Conservation (phyloP, 2,888 invertebrate species). For the Synanthedon tipuliformis region DNA sequence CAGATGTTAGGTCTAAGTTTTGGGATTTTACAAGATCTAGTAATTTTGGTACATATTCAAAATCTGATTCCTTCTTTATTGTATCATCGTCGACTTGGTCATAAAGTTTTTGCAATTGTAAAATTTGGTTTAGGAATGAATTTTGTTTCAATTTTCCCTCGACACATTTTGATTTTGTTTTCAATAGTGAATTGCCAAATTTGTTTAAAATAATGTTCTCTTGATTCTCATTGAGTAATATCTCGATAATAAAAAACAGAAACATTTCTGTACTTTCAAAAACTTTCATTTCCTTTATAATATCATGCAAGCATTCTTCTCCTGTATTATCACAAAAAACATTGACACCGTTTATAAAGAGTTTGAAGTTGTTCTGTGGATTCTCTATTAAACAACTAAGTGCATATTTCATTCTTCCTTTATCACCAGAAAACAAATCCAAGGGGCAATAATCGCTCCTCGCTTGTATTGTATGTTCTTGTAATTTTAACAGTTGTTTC, state of each 20-base stretch:
- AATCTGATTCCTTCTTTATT: slow-evolving; percentile 11
- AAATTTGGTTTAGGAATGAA: slow-evolving; percentile 31
- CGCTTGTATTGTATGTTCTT: slow-evolving; percentile 55
- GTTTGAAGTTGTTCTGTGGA: slow-evolving; percentile 75
- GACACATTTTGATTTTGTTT: slow-evolving; percentile 16
- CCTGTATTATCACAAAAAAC: background rate
- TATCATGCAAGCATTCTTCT: slow-evolving; percentile 15
- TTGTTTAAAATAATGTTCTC: slow-evolving; percentile 9
- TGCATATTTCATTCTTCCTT: slow-evolving; percentile 64
- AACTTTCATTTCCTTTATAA: slow-evolving; percentile 19
- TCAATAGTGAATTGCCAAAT: slow-evolving; percentile 3
- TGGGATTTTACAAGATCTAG: slow-evolving; percentile 20
- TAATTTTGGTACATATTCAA: slow-evolving; percentile 31
- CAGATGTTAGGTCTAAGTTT: slow-evolving; percentile 21
- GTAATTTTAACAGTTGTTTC: slow-evolving; percentile 68
- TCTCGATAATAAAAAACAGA: slow-evolving; percentile 36
- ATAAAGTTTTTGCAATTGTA: slow-evolving; percentile 38
- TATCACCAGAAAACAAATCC: slow-evolving; percentile 76
- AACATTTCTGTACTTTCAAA: slow-evolving; percentile 29
- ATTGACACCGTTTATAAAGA: slow-evolving; percentile 56
- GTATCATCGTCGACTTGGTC: slow-evolving; percentile 15
- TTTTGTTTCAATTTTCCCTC: slow-evolving; percentile 12
- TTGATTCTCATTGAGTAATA: slow-evolving; percentile 23
- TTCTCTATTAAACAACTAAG: slow-evolving; percentile 58
- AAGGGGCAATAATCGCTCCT: slow-evolving; percentile 77